A percentile compares a stretch with the other conserved stretches of the same genome.
phyloP scores from a whole-genome alignment of 2,888 invertebrate species.

The Polia nebulosa region DNA sequence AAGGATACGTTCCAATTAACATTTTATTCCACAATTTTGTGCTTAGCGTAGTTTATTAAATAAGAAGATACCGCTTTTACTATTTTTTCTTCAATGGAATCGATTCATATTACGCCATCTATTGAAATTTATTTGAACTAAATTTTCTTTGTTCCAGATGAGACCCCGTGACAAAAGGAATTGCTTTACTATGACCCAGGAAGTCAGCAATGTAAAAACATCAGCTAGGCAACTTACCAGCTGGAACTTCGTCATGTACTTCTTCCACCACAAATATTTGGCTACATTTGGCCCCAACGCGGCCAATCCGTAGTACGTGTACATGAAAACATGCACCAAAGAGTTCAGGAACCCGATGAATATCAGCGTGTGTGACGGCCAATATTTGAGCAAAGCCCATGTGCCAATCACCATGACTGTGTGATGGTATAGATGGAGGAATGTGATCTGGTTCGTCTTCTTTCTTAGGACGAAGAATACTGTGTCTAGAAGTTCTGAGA shows the following conservation, averaged over 20 bases:
- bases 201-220: too few relatives aligned
- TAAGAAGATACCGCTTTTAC: too few relatives aligned
- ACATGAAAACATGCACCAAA: conserved; percentile 95
- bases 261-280: conserved; percentile 96
- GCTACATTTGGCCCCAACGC: conserved; percentile 94
- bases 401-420: conserved; percentile 93
- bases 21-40: too few relatives aligned
- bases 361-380: conserved; percentile 94
- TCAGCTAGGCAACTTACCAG: conserved; percentile 92
- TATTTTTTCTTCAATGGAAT: too few relatives aligned
- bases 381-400: conserved; percentile 94
- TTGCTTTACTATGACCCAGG: too few relatives aligned
- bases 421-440: conserved; percentile 97
- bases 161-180: too few relatives aligned
- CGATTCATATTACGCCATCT: too few relatives aligned
- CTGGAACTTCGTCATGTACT: conserved; percentile 95
- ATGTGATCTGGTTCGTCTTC: conserved; percentile 94
- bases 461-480: conserved; percentile 97
- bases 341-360: conserved; percentile 94
- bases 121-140: too few relatives aligned
- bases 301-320: conserved; percentile 94
- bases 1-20: too few relatives aligned
- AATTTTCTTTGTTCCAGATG: too few relatives aligned
- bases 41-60: too few relatives aligned
- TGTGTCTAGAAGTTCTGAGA: conserved; percentile 94